Evolutionary conservation across 2,888 invertebrate genomes (phyloP).

Genomic region (Chouioia cunea): DNA sequence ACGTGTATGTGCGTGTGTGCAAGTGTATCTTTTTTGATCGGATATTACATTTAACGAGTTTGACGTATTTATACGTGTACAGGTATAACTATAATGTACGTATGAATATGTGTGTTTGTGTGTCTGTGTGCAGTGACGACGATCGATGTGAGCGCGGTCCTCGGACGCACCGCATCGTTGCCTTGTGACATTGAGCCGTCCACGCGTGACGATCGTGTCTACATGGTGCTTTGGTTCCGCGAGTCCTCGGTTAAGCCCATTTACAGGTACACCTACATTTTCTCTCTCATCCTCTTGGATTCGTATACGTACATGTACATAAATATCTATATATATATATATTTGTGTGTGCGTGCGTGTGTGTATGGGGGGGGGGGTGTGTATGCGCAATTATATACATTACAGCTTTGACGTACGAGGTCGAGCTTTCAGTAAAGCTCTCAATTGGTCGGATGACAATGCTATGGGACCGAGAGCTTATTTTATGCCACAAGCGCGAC

Average conservation of each 20-base stretch:
- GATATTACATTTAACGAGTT: too few relatives aligned
- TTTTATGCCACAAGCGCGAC: conserved; percentile 71
- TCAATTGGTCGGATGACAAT: conserved; percentile 70
- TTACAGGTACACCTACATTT: conserved; percentile 78
- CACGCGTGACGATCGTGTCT: conserved; percentile 85
- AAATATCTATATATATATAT: too few relatives aligned
- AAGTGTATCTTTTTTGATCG: too few relatives aligned
- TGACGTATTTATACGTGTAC: too few relatives aligned
- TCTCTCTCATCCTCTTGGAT: background rate
- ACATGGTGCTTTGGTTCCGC: conserved; percentile 93
- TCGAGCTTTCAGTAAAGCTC: conserved; percentile 69
- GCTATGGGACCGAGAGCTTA: conserved; percentile 71
- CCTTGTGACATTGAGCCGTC: conserved; percentile 92
- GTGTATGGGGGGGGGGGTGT: too few relatives aligned
- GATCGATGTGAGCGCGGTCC: conserved; percentile 84
- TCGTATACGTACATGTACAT: background rate
- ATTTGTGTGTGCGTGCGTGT: too few relatives aligned
- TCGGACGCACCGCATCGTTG: conserved; percentile 85
- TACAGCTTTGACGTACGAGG: conserved; percentile 72
- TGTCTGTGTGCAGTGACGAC: conserved; percentile 73
- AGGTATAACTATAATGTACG: too few relatives aligned
- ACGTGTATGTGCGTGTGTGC: background rate
- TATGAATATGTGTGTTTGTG: background rate
- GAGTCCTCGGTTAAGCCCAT: conserved; percentile 89
- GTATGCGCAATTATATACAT: too few relatives aligned